phyloP scores from a whole-genome alignment of 2,113 vertebrate species.

The Cyprinodon variegatus region DNA sequence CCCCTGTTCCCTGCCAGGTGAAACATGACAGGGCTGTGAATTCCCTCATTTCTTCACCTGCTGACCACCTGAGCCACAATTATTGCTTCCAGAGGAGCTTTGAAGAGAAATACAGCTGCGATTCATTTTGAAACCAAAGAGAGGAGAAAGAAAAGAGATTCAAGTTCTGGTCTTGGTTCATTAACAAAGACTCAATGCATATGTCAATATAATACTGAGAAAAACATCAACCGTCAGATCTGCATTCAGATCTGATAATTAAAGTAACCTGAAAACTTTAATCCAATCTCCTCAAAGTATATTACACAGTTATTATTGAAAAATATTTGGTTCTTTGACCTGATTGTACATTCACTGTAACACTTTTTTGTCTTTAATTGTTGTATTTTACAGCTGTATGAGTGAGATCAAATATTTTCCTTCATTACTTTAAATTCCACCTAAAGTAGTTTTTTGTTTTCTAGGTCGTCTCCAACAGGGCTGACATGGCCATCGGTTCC shows the following conservation, averaged over 20 bases:
- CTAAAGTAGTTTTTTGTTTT: constrained; percentile 2
- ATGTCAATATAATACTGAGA: background rate
- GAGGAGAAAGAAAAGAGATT: background rate
- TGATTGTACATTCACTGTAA: background rate
- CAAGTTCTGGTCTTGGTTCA: background rate
- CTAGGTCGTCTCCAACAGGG: constrained; percentile 88
- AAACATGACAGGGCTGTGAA: constrained; percentile 37
- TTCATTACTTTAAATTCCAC: background rate
- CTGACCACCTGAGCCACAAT: constrained; percentile 40
- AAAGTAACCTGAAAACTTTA: background rate
- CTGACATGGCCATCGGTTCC: constrained; percentile 92
- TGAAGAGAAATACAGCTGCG: constrained; percentile 3
- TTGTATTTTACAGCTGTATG: background rate
- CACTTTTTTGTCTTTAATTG: background rate
- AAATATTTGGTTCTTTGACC: background rate
- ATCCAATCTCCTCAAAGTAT: background rate
- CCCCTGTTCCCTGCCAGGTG: constrained; percentile 45
- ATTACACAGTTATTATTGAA: background rate
- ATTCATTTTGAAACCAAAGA: background rate
- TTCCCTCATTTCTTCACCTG: constrained; percentile 35
- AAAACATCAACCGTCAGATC: background rate
- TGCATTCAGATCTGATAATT: background rate
- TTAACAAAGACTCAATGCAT: background rate
- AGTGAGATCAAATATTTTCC: background rate
- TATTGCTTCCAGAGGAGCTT: constrained; percentile 29